Evolutionary conservation across 2,888 invertebrate species (phyloP).

Genomic region (Drosophila phalerata): DNA sequence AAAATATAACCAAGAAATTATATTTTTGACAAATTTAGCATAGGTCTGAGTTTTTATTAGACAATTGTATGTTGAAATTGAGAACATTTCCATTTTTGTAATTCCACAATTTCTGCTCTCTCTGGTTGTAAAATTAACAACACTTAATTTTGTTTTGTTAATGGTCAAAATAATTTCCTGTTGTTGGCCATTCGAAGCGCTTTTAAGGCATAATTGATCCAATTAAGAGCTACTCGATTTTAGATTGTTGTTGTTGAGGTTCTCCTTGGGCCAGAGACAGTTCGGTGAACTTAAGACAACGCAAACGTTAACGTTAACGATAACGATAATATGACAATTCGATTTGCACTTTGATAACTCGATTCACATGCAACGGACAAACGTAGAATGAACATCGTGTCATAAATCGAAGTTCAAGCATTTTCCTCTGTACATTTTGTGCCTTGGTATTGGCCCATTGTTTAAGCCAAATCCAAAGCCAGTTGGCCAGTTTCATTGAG

Average conservation of each 20-base stretch:
- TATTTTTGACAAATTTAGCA: too few species aligned
- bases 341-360: conserved; percentile 30
- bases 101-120: neutral
- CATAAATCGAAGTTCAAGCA: conserved; percentile 29
- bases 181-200: conserved; percentile 15
- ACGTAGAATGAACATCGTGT: neutral
- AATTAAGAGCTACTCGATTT: conserved; percentile 22
- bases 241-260: conserved; percentile 26
- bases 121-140: neutral
- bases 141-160: neutral
- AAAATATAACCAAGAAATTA: too few species aligned
- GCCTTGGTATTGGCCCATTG: conserved; percentile 13
- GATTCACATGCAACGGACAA: conserved; percentile 11
- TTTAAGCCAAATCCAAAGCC: conserved; percentile 12
- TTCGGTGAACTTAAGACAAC: conserved; percentile 56
- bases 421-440: conserved; percentile 12
- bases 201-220: conserved; percentile 20
- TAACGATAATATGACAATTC: conserved; percentile 19
- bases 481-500: conserved; percentile 43
- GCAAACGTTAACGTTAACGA: conserved; percentile 19
- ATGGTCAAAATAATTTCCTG: conserved; percentile 16
- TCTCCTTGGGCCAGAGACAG: conserved; percentile 61
- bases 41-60: too few species aligned
- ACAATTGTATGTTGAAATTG: neutral
- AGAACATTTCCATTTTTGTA: neutral